Evolutionary conservation across 2,888 invertebrate species (phyloP), one percentile per base, ranked within the genome.

Genomic region (Heteromurus nitidus): DNA sequence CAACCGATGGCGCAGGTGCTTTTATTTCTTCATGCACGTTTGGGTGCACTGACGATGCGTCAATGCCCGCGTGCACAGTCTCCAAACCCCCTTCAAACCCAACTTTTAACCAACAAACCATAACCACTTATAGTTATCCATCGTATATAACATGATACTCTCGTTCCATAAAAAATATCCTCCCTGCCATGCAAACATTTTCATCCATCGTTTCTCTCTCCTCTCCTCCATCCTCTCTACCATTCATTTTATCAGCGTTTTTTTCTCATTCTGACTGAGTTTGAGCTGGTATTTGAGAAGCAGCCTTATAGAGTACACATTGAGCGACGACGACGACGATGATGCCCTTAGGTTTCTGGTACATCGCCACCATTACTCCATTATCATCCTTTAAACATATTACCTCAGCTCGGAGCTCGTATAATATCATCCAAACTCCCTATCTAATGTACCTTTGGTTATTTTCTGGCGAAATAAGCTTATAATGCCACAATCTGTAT

Each of bases 291-390:
- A 65, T 18, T 47, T 28, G 22, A 67, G 42, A 76, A 20, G 67
- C 67, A 76, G 28, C 76, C 76, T 76, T 76, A 69, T 69, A 47
- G 26, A 74, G 65, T 69, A 44, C 55, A 76, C 62, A 24, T 22
- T 26, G 28, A 30, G 24, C 62, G 28, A 16, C 42, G 9, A 74
- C 62, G 28, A 16, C 42, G 9, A 74, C 44, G 65, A 24, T 18
- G 47, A 80, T 80, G 72, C 79, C 79, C 79, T 80, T 80, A 80
- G 79, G 72, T 72, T 80, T 80, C 50, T 76, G 69, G 60, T 76
- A 69, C 68, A 62, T 24, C 55, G 30, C 55, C 7, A 47, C n/a
- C 47, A 64, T 67, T 67, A 24, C 31, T 67, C 42, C 26, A 65
- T 72, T 31, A 60, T 76, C 53, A 69, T 68, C 76, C n/a, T 76